Base-by-base conservation (phyloP, 2,888 invertebrate genomes). In the Melieria picta region DNA sequence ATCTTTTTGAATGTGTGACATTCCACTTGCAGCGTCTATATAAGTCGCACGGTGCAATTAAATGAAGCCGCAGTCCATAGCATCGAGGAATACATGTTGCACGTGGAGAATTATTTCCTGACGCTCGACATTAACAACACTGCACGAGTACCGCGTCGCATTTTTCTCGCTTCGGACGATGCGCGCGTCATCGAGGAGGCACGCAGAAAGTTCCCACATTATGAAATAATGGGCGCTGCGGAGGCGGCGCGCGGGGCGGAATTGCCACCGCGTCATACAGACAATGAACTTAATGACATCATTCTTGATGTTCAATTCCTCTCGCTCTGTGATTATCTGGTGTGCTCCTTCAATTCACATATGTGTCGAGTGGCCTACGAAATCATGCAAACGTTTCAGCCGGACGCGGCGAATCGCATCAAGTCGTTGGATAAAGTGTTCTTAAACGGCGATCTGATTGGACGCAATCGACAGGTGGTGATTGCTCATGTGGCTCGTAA, bases 341-440 rank as follows among this genome's bases (percentile, higher is more conserved):
- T 99, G n/a, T 99, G 99, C 88, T 99, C 99, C 0, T 99, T 99
- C 86, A 98, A 98, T 72, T 99, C 98, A 71, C 99, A 99, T 91
- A 97, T 97, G 30, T 99, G 99, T 79, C 92, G 99, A n/a, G 93
- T 98, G 50, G 99, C 98, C 0, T 99, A 98, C 87, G 99, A 99
- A 80, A 87, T 87, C 3, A 87, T 99, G 97, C 99, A 99, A 87
- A 91, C 89, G 76, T 90, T 91, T 76, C 89, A 91, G 68, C 89
- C 90, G 65, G 92, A 93, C 87, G 92, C 92, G 6, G 89, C 92
- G 0, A 78, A 90, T 77, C 89, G 92, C 71, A 98, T 96, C 88
- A 92, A 93, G 81, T 99, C 99, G 0, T 89, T 99, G 70, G 99
- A 99, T 87, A 99, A 99, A 85, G 95, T 99, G 80, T 99, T 98